These are phyloP conservation scores for Lophura swinhoii DNA, from an alignment of 2,797 vertebrate species.

Conservation along the genomic window DNA sequence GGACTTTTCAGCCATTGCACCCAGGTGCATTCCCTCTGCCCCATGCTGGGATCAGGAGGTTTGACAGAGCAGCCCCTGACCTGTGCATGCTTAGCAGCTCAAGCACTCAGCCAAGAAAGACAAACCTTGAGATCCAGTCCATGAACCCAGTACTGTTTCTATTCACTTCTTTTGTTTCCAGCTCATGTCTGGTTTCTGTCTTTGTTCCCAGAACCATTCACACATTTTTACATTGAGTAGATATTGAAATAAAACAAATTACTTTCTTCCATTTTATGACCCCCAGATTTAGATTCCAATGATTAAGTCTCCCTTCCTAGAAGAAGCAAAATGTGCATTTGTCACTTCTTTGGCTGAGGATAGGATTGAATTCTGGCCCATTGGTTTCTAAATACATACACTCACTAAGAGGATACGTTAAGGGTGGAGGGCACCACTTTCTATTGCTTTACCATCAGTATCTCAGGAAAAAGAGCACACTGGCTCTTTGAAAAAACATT, in stretches of 20 bases:
- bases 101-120: background rate
- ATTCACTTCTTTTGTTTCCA: background rate
- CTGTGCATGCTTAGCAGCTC: background rate
- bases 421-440: background rate
- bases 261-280: background rate
- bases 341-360: background rate
- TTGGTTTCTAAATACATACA: background rate
- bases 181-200: background rate
- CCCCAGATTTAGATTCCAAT: background rate
- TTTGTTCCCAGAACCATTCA: background rate
- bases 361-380: background rate
- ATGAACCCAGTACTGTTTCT: background rate
- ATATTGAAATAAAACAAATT: background rate
- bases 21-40: background rate
- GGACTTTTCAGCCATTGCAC: background rate
- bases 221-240: background rate
- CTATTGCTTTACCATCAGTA: background rate
- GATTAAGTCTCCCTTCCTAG: background rate
- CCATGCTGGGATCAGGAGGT: background rate
- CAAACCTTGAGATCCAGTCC: accelerated
- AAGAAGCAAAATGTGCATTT: background rate
- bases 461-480: background rate
- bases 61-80: background rate
- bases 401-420: background rate
- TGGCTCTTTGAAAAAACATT: background rate